Percentiles rank a stretch among this genome's conserved stretches.
These are phyloP conservation scores for Delichon dasypus DNA, from an alignment of 2,797 vertebrate species.

Conservation along the genomic window DNA sequence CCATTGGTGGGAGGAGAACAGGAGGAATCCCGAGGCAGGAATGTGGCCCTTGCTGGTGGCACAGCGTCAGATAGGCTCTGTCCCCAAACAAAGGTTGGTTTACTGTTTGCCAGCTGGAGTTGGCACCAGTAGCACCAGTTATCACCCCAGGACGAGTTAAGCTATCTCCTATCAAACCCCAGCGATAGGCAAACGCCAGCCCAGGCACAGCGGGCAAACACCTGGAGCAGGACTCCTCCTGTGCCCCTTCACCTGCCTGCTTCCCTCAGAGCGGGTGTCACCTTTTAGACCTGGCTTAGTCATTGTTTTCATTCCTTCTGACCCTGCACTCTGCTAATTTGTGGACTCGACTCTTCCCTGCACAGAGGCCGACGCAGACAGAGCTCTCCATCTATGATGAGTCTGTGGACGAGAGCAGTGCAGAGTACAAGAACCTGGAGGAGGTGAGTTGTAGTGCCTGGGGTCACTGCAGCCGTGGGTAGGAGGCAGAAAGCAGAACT, in stretches of 20 bases:
- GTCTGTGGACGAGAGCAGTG: slow-evolving; percentile 63
- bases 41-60: background rate
- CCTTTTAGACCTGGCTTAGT: background rate
- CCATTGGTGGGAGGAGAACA: background rate
- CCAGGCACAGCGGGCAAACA: background rate
- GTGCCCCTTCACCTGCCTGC: background rate
- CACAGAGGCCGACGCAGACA: slow-evolving; percentile 40
- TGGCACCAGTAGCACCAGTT: background rate
- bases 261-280: rapidly evolving
- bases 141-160: background rate
- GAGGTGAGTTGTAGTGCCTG: slow-evolving; percentile 67
- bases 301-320: background rate
- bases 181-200: background rate
- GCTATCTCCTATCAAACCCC: background rate
- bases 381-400: slow-evolving; percentile 68
- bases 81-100: background rate
- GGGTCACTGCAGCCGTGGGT: background rate
- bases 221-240: background rate
- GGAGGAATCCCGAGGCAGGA: background rate
- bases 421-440: slow-evolving; percentile 77
- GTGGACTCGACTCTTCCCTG: background rate
- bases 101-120: background rate
- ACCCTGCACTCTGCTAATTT: background rate
- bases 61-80: background rate
- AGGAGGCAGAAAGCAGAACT: background rate